Evolutionary conservation across 1,140 invertebrate species (phyloP).

Genomic region (Andrena cerasifolii): DNA sequence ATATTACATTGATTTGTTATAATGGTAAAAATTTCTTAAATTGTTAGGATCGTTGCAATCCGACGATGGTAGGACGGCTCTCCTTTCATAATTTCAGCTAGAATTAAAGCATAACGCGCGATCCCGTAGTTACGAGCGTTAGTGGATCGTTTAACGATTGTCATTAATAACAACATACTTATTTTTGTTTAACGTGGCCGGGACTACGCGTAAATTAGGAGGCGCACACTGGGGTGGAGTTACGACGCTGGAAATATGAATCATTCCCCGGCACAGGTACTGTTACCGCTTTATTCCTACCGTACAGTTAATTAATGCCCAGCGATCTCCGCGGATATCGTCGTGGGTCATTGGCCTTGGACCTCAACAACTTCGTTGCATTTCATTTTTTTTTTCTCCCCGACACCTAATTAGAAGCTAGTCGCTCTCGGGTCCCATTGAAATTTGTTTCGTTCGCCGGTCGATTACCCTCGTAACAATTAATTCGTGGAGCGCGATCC

Average conservation of each 20-base stretch:
- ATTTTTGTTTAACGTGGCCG: too few relatives aligned
- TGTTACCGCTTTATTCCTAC: slow-evolving; percentile 56
- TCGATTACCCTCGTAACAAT: not conserved
- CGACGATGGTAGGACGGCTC: too few relatives aligned
- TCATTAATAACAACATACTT: too few relatives aligned
- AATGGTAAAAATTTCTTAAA: too few relatives aligned
- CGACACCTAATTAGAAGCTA: not conserved
- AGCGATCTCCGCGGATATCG: slow-evolving; percentile 41
- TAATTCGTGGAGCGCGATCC: not conserved
- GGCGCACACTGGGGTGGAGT: slow-evolving; percentile 15
- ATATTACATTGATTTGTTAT: too few relatives aligned
- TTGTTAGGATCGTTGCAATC: too few relatives aligned
- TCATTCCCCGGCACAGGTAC: slow-evolving; percentile 40
- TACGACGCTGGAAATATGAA: slow-evolving; percentile 50
- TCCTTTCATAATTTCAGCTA: too few relatives aligned
- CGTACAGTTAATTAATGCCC: slow-evolving; percentile 52
- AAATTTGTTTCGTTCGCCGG: not conserved
- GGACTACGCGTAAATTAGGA: slow-evolving; percentile 54
- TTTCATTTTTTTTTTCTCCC: slow-evolving; percentile 33
- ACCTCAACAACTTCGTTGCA: not conserved
- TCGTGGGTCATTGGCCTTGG: slow-evolving; percentile 36
- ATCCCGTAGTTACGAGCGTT: too few relatives aligned
- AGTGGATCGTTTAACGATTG: too few relatives aligned
- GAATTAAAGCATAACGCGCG: too few relatives aligned
- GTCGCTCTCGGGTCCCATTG: not conserved